Conservation (phyloP, 2,888 invertebrate species). For the Acanthosoma haemorrhoidale region DNA sequence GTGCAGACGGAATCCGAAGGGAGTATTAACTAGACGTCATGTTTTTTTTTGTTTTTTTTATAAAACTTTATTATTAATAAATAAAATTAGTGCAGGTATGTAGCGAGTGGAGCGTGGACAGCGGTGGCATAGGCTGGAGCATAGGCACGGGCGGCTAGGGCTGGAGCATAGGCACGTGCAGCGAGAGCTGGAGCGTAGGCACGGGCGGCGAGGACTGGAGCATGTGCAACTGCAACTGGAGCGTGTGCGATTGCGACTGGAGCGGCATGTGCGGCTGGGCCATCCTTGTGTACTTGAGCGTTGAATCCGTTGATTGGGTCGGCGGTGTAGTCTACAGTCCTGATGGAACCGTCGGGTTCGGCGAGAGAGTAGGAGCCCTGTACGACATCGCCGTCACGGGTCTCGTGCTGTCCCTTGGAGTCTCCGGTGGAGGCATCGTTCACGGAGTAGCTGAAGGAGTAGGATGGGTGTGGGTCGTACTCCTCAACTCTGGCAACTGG, state of each 20-base stretch:
- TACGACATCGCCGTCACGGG: conserved; percentile 27
- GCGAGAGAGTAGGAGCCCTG: conserved; percentile 25
- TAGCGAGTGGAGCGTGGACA: conserved; percentile 16
- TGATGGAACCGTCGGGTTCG: conserved; percentile 22
- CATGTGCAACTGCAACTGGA: conserved; percentile 1
- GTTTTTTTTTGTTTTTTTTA: too few species aligned
- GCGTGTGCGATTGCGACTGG: not conserved
- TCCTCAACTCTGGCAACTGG: conserved; percentile 13
- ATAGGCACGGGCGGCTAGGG: not conserved
- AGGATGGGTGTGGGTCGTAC: conserved; percentile 28
- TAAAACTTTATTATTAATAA: not conserved
- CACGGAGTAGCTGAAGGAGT: conserved; percentile 24
- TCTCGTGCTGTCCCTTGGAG: conserved; percentile 20
- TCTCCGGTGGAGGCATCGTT: conserved; percentile 23
- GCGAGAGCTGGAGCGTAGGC: conserved; percentile 26
- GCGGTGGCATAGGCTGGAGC: conserved; percentile 24
- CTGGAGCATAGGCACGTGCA: conserved; percentile 24
- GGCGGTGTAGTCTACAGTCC: conserved; percentile 28
- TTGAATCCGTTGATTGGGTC: conserved; percentile 27
- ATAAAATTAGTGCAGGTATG: not conserved
- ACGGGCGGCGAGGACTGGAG: not conserved
- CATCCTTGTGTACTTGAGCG: conserved; percentile 18
- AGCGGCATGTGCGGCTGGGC: not conserved
- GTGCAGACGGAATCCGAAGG: too few species aligned
- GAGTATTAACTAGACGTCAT: too few species aligned